Evolutionary conservation across 2,888 invertebrate species (phyloP).

Genomic region (Nemotelus nigrinus): DNA sequence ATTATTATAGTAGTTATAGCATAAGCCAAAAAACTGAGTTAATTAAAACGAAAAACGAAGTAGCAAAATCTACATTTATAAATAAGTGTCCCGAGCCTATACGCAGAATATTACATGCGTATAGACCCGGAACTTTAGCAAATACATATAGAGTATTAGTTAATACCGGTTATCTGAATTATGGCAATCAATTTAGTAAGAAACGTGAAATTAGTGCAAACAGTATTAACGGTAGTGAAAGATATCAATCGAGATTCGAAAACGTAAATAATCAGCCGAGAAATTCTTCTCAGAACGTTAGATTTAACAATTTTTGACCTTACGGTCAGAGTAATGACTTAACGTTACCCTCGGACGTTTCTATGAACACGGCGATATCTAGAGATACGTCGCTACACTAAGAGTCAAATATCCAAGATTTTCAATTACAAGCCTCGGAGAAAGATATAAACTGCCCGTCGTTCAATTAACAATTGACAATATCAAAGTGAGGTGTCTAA

Average conservation of each 20-base stretch:
- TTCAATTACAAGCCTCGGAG: conserved; percentile 15
- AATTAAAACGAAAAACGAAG: conserved; percentile 30
- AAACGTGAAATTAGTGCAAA: not conserved
- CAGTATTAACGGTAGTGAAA: not conserved
- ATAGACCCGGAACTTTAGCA: conserved; percentile 19
- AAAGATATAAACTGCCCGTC: not conserved
- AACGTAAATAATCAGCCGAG: too few relatives aligned
- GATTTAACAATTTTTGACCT: not conserved
- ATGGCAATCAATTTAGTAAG: not conserved
- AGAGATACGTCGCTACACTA: not conserved
- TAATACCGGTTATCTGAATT: conserved; percentile 28
- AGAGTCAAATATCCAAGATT: conserved; percentile 13
- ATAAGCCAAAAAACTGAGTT: conserved; percentile 14
- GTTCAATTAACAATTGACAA: conserved; percentile 14
- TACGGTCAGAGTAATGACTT: not conserved
- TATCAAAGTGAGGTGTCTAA: conserved; percentile 16
- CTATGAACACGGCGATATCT: conserved; percentile 12
- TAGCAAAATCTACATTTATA: conserved; percentile 27
- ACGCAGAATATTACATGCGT: conserved; percentile 28
- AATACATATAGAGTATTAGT: conserved; percentile 16
- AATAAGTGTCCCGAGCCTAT: conserved; percentile 26
- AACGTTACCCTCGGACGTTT: conserved; percentile 4
- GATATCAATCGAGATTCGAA: not conserved
- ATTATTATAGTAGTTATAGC: not conserved
- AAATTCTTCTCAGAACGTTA: conserved; percentile 1